Percentiles rank a stretch among this genome's conserved stretches.
These are phyloP conservation scores for Megaceryle maxima DNA, from an alignment of 2,113 vertebrate species.

Conservation along the genomic window DNA sequence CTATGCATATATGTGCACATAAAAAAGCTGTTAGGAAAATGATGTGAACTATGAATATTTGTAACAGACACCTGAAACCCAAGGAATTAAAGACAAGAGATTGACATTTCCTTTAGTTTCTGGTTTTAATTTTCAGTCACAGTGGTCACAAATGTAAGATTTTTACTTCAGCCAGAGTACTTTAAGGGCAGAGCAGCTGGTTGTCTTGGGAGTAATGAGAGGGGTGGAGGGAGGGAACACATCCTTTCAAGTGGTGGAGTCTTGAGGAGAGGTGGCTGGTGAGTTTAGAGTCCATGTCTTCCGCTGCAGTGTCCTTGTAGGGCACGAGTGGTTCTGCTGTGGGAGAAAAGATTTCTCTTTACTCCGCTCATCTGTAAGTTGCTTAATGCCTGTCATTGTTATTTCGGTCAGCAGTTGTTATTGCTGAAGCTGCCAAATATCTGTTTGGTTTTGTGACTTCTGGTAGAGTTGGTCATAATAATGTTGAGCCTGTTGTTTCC, in stretches of 20 bases:
- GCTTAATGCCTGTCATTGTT: not conserved
- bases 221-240: not conserved
- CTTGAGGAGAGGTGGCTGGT: not conserved
- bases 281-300: not conserved
- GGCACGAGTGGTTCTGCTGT: not conserved
- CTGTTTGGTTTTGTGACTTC: not conserved
- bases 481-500: not conserved
- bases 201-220: not conserved
- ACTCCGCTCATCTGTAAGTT: not conserved
- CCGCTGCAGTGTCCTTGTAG: not conserved
- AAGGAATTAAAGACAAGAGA: not conserved
- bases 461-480: not conserved
- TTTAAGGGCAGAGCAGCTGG: not conserved
- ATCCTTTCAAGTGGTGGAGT: not conserved
- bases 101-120: not conserved
- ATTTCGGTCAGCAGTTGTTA: not conserved
- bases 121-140: not conserved
- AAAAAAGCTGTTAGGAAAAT: not conserved
- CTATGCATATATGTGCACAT: not conserved
- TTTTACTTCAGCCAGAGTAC: not conserved
- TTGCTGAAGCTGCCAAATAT: not conserved
- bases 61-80: not conserved
- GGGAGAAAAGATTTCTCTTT: not conserved
- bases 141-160: not conserved
- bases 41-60: not conserved